Percentiles rank a stretch among this genome's conserved stretches.
Conservation (phyloP, 92 coral and sea anemone genomes). For the Siderastrea siderea region DNA sequence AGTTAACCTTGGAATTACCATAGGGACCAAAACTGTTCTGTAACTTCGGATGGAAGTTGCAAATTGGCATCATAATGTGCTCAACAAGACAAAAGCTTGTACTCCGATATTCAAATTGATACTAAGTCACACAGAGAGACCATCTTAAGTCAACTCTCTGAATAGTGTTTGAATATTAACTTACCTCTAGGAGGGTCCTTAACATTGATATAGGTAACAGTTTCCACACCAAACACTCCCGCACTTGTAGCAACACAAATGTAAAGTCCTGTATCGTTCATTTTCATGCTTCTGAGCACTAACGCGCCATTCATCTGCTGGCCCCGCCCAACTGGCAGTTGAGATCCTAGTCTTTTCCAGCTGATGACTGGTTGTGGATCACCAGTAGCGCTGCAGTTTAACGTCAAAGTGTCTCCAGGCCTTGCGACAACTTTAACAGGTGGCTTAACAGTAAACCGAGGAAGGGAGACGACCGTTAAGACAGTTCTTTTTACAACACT, state of each 20-base stretch:
- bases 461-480: constrained; percentile 15
- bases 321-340: constrained; percentile 6
- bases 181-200: neutral
- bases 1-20: too few species aligned
- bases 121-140: too few species aligned
- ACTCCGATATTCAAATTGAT: too few species aligned
- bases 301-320: constrained; percentile 5
- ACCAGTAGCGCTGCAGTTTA: constrained; percentile 15
- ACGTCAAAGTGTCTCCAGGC: neutral
- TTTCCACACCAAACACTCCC: constrained; percentile 10
- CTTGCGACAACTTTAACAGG: neutral
- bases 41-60: too few species aligned
- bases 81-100: too few species aligned
- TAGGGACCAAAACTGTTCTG: too few species aligned
- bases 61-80: too few species aligned
- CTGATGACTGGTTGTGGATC: constrained; percentile 13
- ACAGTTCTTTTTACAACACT: neutral
- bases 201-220: constrained; percentile 2
- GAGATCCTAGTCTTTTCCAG: constrained; percentile 10
- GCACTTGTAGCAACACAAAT: constrained; percentile 41
- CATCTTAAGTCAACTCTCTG: too few species aligned
- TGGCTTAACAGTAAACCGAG: constrained; percentile 29
- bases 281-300: neutral
- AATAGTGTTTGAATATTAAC: neutral
- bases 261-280: constrained; percentile 19